Conservation (phyloP, 2,888 invertebrate genomes). For the Zaprionus bogoriensis region DNA sequence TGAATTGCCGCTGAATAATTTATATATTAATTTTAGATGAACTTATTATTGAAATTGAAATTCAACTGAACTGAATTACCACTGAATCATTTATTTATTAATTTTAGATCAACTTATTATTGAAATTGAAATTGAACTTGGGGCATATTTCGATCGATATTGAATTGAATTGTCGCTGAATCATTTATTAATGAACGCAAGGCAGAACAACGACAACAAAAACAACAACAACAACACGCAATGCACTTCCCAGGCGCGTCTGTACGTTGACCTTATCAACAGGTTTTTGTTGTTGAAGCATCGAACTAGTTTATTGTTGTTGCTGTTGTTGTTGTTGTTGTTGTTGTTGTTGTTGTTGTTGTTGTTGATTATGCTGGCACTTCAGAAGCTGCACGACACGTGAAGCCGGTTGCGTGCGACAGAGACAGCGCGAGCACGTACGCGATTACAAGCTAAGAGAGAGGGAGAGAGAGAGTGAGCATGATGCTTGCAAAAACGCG, state of each 20-base stretch:
- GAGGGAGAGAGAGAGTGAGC: background rate
- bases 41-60: background rate
- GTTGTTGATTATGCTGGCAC: conserved; percentile 22
- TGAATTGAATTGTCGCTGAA: background rate
- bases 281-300: conserved; percentile 43
- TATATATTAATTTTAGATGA: no score
- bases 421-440: background rate
- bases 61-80: background rate
- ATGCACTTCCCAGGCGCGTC: conserved; percentile 21
- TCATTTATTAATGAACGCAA: conserved; percentile 22
- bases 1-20: no score
- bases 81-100: background rate
- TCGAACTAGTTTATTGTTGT: conserved; percentile 36
- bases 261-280: conserved; percentile 72
- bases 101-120: conserved; percentile 24
- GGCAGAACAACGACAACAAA: conserved; percentile 8
- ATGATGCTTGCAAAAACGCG: background rate
- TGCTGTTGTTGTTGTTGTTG: conserved; percentile 15
- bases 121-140: background rate
- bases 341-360: conserved; percentile 21
- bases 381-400: conserved; percentile 49
- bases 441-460: background rate
- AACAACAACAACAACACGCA: conserved; percentile 15
- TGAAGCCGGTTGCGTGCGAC: conserved; percentile 46
- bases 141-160: no score